These are phyloP conservation scores for Nasua narica DNA, from an alignment of 2,797 vertebrate genomes.

Conservation along the genomic window DNA sequence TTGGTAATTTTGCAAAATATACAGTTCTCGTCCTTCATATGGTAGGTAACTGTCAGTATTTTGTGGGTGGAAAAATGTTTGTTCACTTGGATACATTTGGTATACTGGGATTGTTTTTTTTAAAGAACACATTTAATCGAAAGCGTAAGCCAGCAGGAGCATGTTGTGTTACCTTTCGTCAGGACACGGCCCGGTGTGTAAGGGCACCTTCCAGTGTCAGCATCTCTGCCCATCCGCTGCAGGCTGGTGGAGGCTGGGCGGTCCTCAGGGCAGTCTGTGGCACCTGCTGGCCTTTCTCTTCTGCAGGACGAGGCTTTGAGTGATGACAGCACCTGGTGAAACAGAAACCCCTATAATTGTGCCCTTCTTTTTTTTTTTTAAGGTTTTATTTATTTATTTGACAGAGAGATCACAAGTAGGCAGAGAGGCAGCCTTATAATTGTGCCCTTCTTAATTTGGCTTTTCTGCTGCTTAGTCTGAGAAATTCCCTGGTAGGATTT, in stretches of 20 bases:
- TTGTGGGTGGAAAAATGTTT: background rate
- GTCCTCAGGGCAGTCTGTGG: background rate
- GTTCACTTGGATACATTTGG: background rate
- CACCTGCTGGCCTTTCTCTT: background rate
- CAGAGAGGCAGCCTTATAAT: too few relatives aligned
- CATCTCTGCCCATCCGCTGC: background rate
- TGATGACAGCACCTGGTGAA: background rate
- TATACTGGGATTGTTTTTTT: background rate
- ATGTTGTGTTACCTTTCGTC: background rate
- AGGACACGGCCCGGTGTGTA: background rate
- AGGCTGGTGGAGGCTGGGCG: background rate
- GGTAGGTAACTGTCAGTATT: background rate
- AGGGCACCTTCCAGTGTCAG: background rate
- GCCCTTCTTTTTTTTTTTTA: background rate
- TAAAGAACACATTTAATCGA: background rate
- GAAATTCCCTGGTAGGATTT: background rate
- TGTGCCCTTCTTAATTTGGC: background rate
- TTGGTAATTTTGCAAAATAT: slow-evolving; percentile 2
- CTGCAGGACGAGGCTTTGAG: background rate
- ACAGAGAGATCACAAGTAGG: too few relatives aligned
- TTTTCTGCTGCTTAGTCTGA: slow-evolving; percentile 9
- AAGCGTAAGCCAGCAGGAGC: background rate
- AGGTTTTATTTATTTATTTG: too few relatives aligned
- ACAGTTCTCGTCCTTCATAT: background rate
- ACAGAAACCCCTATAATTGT: background rate